Conservation (phyloP, 2,888 invertebrate species). For the Heliconius cydno region DNA sequence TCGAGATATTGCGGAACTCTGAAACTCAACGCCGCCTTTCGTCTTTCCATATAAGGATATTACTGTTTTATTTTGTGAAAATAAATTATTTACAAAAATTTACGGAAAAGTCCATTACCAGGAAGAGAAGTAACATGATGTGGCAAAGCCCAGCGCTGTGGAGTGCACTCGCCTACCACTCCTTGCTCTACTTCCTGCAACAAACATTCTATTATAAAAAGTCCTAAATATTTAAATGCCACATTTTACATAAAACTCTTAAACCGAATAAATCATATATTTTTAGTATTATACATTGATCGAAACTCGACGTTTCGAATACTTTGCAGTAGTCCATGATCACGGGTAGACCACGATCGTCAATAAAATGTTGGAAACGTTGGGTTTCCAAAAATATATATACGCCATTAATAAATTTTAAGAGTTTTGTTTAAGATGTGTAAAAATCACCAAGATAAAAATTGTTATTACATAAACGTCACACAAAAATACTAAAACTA, state of each 20-base stretch:
- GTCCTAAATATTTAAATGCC: not conserved
- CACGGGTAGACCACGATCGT: no score
- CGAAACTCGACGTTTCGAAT: not conserved
- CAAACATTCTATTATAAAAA: slow-evolving; percentile 42
- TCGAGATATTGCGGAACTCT: not conserved
- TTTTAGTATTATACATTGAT: not conserved
- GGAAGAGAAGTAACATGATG: slow-evolving; percentile 85
- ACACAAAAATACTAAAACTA: slow-evolving; percentile 14
- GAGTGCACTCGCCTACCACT: slow-evolving; percentile 65
- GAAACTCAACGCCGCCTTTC: not conserved
- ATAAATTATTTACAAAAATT: not conserved
- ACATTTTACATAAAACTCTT: not conserved
- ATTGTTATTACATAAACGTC: not conserved
- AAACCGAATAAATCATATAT: not conserved
- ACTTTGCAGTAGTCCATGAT: not conserved
- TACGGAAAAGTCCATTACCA: slow-evolving; percentile 61
- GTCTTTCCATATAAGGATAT: not conserved
- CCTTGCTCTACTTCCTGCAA: slow-evolving; percentile 67
- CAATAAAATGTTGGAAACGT: no score
- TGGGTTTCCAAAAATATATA: not conserved
- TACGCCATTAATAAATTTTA: not conserved
- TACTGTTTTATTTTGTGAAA: not conserved
- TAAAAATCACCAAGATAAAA: not conserved
- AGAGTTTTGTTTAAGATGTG: not conserved
- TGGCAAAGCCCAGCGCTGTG: slow-evolving; percentile 82